phyloP scores from a whole-genome alignment of 2,888 invertebrate species.

The Drosophila hamatofila region DNA sequence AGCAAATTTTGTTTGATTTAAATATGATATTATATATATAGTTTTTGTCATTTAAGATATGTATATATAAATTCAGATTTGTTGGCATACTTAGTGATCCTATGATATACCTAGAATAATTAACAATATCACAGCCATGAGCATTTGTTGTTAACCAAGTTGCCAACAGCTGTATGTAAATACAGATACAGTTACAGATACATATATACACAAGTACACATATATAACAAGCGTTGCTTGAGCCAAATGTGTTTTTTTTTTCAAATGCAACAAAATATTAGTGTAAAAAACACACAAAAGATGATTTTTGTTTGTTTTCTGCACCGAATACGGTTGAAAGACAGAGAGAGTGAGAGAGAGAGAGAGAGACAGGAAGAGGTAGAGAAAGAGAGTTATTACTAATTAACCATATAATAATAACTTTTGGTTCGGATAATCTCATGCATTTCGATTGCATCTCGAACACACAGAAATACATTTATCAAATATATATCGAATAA shows the following conservation, averaged over 20 bases:
- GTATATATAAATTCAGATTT: neutral
- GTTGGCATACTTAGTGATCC: neutral
- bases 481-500: neutral
- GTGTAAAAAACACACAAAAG: neutral
- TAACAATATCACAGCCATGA: neutral
- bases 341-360: neutral
- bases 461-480: constrained; percentile 6
- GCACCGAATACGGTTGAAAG: neutral
- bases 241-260: neutral
- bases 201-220: neutral
- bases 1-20: too few relatives aligned
- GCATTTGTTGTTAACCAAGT: neutral
- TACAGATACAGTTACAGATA: neutral
- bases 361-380: neutral
- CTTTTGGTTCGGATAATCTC: neutral
- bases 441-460: constrained; percentile 7
- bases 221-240: constrained; percentile 8
- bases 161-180: neutral
- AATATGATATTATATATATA: too few relatives aligned
- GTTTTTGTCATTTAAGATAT: too few relatives aligned
- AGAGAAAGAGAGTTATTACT: neutral
- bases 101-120: neutral
- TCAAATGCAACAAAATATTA: neutral
- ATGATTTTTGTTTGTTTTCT: neutral
- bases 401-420: neutral